These are phyloP conservation scores for Maconellicoccus hirsutus DNA, from an alignment of 1,140 invertebrate genomes.

Conservation along the genomic window DNA sequence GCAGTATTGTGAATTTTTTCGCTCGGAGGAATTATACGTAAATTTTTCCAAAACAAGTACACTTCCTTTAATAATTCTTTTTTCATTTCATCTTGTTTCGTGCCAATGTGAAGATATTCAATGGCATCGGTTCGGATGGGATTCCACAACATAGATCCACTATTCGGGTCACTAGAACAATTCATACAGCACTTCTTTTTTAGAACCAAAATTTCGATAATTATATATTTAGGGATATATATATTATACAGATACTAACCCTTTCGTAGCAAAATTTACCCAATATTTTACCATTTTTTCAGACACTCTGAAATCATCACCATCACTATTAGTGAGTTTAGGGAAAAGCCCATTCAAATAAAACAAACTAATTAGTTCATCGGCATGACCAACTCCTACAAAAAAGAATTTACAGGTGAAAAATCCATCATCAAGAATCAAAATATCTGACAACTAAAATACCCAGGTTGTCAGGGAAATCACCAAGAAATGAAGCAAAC, in stretches of 20 bases:
- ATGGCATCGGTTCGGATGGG: neutral
- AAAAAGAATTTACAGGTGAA: neutral
- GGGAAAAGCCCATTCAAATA: neutral
- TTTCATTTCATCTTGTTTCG: neutral
- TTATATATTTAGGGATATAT: neutral
- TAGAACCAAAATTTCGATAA: neutral
- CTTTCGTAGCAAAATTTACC: neutral
- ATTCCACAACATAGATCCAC: neutral
- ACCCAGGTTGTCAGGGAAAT: neutral
- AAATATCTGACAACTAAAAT: too few species aligned
- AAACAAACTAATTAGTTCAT: neutral
- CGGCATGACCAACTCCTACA: neutral
- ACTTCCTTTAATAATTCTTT: neutral
- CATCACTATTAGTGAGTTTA: neutral
- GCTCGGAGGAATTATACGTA: neutral
- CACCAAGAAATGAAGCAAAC: neutral
- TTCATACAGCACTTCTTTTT: too few species aligned
- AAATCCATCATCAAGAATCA: neutral
- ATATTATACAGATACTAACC: neutral
- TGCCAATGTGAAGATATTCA: neutral
- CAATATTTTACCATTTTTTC: neutral
- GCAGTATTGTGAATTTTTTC: too few species aligned
- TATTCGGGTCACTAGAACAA: too few species aligned
- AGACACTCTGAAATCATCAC: neutral
- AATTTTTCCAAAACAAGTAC: conserved; percentile 4